A percentile compares a stretch with the other conserved stretches of the same genome.
Conservation (phyloP, 2,888 invertebrate genomes). For the Acleris cristana region DNA sequence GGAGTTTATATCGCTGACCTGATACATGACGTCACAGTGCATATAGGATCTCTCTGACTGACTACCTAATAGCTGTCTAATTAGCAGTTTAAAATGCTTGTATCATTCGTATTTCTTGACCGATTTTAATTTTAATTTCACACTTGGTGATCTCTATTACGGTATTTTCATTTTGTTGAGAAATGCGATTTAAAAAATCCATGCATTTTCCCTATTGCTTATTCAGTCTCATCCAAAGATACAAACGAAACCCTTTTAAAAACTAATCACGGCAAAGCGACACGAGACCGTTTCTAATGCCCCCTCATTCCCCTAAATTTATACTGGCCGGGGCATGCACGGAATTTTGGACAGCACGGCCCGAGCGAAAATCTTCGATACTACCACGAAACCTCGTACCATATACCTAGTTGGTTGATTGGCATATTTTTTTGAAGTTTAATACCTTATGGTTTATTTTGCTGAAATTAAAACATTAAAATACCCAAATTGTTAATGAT, state of each 20-base stretch:
- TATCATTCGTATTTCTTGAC: no score
- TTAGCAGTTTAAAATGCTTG: no score
- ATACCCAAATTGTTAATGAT: neutral
- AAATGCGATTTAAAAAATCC: no score
- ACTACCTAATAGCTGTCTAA: no score
- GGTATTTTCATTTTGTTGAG: no score
- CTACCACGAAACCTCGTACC: neutral
- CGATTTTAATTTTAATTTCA: no score
- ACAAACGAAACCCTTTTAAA: neutral
- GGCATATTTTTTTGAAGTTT: conserved; percentile 9
- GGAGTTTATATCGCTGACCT: no score
- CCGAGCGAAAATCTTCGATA: conserved; percentile 9
- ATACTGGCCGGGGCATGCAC: conserved; percentile 5
- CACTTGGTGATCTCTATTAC: no score
- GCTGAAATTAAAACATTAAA: neutral
- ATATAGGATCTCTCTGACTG: no score
- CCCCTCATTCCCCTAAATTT: conserved; percentile 10
- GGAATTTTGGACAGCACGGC: conserved; percentile 11
- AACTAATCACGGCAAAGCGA: conserved; percentile 12
- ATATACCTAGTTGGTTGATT: conserved; percentile 12
- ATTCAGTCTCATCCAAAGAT: neutral
- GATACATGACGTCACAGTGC: no score
- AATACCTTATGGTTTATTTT: neutral
- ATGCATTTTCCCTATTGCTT: no score
- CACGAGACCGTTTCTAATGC: neutral